Evolutionary conservation across 1,140 invertebrate species (phyloP), one percentile per base, ranked within the genome.

Genomic region (Drosophila simulans): DNA sequence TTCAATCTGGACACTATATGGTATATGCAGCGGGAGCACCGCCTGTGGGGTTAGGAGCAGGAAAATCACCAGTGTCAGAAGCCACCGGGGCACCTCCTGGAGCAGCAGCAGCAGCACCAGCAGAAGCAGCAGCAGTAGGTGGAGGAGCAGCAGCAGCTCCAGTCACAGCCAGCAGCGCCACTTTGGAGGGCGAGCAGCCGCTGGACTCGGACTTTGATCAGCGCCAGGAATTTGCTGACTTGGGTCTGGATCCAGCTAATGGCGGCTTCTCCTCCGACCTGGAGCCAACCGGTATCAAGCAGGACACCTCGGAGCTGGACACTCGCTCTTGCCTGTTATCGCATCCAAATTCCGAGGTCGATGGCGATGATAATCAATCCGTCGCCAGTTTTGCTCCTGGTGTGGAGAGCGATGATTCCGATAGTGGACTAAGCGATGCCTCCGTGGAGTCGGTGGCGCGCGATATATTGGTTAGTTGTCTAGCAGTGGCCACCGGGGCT

Each of bases 401-500:
- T 22, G 60, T 49, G 1, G 52, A 62, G 5, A 88, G 80, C 31
- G 64, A 73, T 7, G 59, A 34, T 42, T 51, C 49, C 3, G 84
- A 84, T 0, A 74, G 60, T 20, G 85, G 80, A 1, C 55, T 80
- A 3, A 90, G 85, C 12, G 80, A 80, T 4, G 69, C 77, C 5
- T 89, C 84, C 5, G 34, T 89, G 11, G 72, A 80, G 48, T 89
- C 84, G 0, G 60, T 89, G 73, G 85, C 89, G 13, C 65, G 80
- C 0, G 63, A 74, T 20, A 74, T 89, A 4, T 78, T 86, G 5
- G 63, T 74, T 0, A 63, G 64, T 8, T 89, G 85, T 5, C 22
- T 90, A 46, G 84, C 84, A 0, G 1, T 20, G n/a, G 84, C 85
- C n/a, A 84, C 85, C 4, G 70, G 68, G 2, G 60, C 77, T 0